Base-by-base conservation (phyloP, 2,113 vertebrate species). In the Mixornis gularis region DNA sequence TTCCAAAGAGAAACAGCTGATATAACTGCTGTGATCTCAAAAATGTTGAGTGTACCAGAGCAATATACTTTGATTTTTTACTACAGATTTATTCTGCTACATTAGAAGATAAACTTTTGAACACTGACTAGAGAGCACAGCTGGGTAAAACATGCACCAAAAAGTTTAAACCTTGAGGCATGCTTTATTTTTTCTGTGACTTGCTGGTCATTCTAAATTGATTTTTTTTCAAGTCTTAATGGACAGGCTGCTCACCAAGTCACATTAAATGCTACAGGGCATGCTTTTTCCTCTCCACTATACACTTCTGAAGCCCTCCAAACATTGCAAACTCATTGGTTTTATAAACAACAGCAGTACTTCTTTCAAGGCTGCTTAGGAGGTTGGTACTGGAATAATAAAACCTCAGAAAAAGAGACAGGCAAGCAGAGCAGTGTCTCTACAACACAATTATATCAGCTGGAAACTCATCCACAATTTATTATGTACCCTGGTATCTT, bases 341-440 rank as follows among this genome's bases (percentile, higher is more conserved):
- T 94, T 79, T 79, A 87, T 46, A 73, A 59, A 89, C 41, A 64
- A 41, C 53, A 85, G 51, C 53, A 82, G 62, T 68, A 79, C 27
- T 26, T 87, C 76, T 90, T 88, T 89, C 66, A 94, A 85, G 89
- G 63, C 41, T 91, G 49, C 38, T 89, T 77, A 94, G 59, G 36
- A 89, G 34, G 79, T 13, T 62, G 53, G 59, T 69, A 79, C 53
- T 27, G 76, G 38, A 91, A 91, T 58, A 89, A 89, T 77, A 91
- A 89, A 89, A 82, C 17, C 21, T 62, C 36, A 69, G 13, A 53
- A 53, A 76, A 79, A 78, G 32, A 85, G 44, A 85, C 3, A 87
- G 38, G 26, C 55, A 87, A 87, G 58, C 44, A 79, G 41, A 95
- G 66, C 46, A 69, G 16, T 70, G 43, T 13, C 44, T 65, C 63